Percentiles rank a stretch among this genome's conserved stretches.
These are phyloP conservation scores for Sminthurinus signatus DNA, from an alignment of 1,140 invertebrate genomes.

Conservation along the genomic window DNA sequence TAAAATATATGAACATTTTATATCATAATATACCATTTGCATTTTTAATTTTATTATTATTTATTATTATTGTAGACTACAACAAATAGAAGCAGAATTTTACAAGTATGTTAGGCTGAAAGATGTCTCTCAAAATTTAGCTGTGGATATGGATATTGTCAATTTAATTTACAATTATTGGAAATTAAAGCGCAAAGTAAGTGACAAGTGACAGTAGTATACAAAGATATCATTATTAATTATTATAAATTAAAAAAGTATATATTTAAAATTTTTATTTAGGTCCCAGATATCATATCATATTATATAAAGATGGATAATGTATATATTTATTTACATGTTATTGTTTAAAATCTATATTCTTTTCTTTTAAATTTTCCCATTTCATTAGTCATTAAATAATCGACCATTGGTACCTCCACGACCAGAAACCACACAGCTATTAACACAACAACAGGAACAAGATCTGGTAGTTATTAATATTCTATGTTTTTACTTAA, in stretches of 20 bases:
- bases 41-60: conserved; percentile 22
- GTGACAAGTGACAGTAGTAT: too few species aligned
- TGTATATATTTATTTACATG: background rate
- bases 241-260: too few species aligned
- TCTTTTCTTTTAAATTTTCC: conserved; percentile 41
- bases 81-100: conserved; percentile 90
- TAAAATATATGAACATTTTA: background rate
- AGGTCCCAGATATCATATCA: too few species aligned
- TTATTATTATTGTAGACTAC: conserved; percentile 54
- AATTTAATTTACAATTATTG: conserved; percentile 66
- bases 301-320: background rate
- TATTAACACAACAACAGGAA: conserved; percentile 56
- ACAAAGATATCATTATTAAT: too few species aligned
- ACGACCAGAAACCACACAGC: conserved; percentile 70
- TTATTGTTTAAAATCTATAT: conserved; percentile 6
- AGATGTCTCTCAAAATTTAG: conserved; percentile 52
- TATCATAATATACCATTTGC: background rate
- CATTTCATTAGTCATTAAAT: conserved; percentile 67
- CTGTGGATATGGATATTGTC: conserved; percentile 48
- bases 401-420: conserved; percentile 84
- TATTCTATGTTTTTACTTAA: too few species aligned
- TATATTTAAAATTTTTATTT: too few species aligned
- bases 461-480: too few species aligned
- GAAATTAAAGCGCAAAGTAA: conserved; percentile 75
- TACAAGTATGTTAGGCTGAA: conserved; percentile 79